These are phyloP conservation scores for Lymantria monacha DNA, from an alignment of 2,888 invertebrate species.

Conservation along the genomic window DNA sequence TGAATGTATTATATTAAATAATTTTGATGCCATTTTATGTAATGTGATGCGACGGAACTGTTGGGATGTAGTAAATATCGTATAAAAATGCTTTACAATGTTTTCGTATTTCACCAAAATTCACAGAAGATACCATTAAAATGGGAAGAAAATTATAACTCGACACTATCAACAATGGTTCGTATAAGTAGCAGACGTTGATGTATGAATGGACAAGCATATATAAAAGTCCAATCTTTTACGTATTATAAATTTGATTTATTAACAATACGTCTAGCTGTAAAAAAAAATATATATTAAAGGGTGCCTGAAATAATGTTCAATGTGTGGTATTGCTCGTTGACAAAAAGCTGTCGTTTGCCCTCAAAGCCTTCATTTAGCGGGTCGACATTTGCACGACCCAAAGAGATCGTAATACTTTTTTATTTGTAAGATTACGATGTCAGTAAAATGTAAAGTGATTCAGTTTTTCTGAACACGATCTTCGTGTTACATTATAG, in stretches of 20 bases:
- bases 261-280: constrained; percentile 5
- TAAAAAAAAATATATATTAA: constrained; percentile 15
- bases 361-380: constrained; percentile 39
- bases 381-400: constrained; percentile 23
- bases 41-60: too few relatives aligned
- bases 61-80: too few relatives aligned
- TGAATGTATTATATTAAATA: too few relatives aligned
- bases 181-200: too few relatives aligned
- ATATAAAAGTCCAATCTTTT: too few relatives aligned
- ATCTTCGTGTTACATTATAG: constrained; percentile 23
- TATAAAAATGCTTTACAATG: too few relatives aligned
- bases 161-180: too few relatives aligned
- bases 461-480: constrained; percentile 47
- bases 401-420: constrained; percentile 48
- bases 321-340: constrained; percentile 59
- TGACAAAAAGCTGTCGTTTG: constrained; percentile 63
- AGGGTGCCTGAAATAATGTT: constrained; percentile 32
- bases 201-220: too few relatives aligned
- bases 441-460: constrained; percentile 60
- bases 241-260: neutral
- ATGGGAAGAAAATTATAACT: too few relatives aligned
- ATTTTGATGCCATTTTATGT: too few relatives aligned
- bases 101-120: too few relatives aligned
- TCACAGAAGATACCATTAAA: too few relatives aligned
- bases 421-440: constrained; percentile 62